Conservation (phyloP, 2,797 vertebrate genomes). For the Sebastes diploproa region DNA sequence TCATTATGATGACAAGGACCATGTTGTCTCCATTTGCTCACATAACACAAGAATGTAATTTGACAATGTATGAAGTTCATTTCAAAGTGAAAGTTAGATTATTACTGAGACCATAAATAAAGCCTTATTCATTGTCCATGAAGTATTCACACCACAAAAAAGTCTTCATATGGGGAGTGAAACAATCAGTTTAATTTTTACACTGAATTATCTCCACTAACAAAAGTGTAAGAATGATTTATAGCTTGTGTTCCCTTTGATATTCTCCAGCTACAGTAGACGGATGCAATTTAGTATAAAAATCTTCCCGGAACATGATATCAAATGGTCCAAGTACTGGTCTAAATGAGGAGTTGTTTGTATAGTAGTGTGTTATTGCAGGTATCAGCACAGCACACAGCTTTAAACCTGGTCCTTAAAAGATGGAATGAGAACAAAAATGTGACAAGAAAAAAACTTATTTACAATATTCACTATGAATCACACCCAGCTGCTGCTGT, state of each 20-base stretch:
- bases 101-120: background rate
- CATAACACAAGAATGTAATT: background rate
- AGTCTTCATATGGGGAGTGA: background rate
- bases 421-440: constrained; percentile 3
- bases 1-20: background rate
- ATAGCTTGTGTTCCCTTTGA: background rate
- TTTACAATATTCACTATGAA: constrained; percentile 19
- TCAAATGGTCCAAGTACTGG: background rate
- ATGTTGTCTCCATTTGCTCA: background rate
- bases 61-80: background rate
- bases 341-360: background rate
- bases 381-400: constrained; percentile 7
- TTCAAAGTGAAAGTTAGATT: background rate
- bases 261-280: background rate
- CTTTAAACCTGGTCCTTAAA: constrained; percentile 15
- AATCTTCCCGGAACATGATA: background rate
- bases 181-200: background rate
- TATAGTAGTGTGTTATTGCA: background rate
- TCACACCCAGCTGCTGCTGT: constrained; percentile 24
- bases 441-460: background rate
- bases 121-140: background rate
- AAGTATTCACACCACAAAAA: background rate
- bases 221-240: background rate
- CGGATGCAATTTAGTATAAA: background rate
- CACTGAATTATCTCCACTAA: background rate